Evolutionary conservation across 1,140 invertebrate genomes (phyloP), one percentile per base, ranked within the genome.

Genomic region (Lycorma delicatula): DNA sequence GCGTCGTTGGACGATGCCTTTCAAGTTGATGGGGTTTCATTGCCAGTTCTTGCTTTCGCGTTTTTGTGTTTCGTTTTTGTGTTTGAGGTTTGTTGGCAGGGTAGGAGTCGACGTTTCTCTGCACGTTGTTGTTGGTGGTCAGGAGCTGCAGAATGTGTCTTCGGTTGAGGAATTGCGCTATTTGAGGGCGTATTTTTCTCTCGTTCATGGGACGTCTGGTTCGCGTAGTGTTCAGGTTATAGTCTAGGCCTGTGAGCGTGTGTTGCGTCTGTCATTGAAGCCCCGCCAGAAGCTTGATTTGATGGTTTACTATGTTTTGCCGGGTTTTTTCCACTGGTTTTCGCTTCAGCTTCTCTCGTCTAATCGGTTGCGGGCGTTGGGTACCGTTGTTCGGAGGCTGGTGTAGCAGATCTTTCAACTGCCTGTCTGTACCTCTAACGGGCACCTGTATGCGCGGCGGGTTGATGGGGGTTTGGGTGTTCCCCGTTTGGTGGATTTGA

Each of bases 41-140:
- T 0, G 44, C 60, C 12, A 60, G 25, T 1, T 48, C 67, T 54
- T 69, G 3, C 18, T 57, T 28, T 11, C 46, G 27, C 56, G 41
- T 23, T 36, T 64, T 27, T 16, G 23, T 11, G 29, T 28, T 25
- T 44, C 54, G 23, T 27, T 54, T 25, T 13, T 16, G 20, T 63
- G 55, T 41, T 57, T 67, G 22, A 20, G 34, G 1, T 48, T 46
- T 27, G 23, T 59, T 36, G 58, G 63, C 38, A 50, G 54, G 31
- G 49, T 48, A 47, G 66, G 56, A 54, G 13, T 9, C 27, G 54
- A 65, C 11, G 44, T 13, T 1, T 22, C 49, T 9, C 23, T 20
- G 4, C 23, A 46, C 9, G 7, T 22, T 25, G 7, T 49, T 20
- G 47, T 25, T 22, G 4, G 6, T n/a, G 6, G 5, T n/a, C n/a